Conservation (phyloP, 2,888 invertebrate species). For the Eurytoma adleriae region DNA sequence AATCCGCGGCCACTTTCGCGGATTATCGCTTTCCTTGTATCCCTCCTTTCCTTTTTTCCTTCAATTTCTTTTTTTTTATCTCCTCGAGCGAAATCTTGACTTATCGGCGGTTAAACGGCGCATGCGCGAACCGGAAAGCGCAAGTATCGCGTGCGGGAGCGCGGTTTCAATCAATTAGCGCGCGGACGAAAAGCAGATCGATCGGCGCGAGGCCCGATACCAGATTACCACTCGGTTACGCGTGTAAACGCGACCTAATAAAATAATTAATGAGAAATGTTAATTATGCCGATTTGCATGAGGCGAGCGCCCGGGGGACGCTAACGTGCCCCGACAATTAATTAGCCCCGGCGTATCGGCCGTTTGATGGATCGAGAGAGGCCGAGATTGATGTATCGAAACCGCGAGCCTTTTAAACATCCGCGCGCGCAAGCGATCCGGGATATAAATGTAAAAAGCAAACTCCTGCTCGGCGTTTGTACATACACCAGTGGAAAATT, state of each 20-base stretch:
- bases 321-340: conserved; percentile 14
- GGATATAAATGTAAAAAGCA: too few relatives aligned
- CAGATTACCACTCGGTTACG: conserved; percentile 20
- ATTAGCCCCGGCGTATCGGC: neutral
- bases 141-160: conserved; percentile 32
- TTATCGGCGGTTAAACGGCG: neutral
- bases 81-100: neutral
- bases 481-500: too few relatives aligned
- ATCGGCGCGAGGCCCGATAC: conserved; percentile 14
- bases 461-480: too few relatives aligned
- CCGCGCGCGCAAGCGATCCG: neutral
- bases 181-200: conserved; percentile 12
- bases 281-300: conserved; percentile 22
- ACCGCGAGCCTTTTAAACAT: neutral
- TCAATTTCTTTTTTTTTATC: neutral
- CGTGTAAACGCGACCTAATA: conserved; percentile 21
- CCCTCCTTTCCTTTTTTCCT: too few relatives aligned
- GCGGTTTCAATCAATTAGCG: conserved; percentile 47
- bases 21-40: neutral
- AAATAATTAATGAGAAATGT: conserved; percentile 42
- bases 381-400: neutral
- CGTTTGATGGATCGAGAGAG: neutral
- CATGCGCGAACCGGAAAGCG: conserved; percentile 15
- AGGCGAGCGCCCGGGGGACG: neutral
- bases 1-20: conserved; percentile 29